Percentiles rank a stretch among this genome's conserved stretches.
phyloP scores from a whole-genome alignment of 2,888 invertebrate species.

The Opisthograptis luteolata region DNA sequence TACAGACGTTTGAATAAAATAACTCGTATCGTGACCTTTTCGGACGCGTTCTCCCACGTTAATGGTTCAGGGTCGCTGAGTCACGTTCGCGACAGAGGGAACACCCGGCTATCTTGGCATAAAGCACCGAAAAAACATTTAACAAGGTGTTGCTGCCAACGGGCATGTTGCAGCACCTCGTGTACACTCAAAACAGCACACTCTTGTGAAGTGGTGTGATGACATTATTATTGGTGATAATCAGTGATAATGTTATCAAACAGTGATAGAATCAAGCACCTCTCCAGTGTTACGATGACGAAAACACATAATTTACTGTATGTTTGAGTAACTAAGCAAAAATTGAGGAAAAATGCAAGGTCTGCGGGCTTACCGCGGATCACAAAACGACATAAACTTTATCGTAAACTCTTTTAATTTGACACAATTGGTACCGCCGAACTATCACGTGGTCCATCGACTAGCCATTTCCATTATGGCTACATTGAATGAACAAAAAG shows the following conservation, averaged over 20 bases:
- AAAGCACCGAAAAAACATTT: slow-evolving; percentile 51
- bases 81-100: slow-evolving; percentile 69
- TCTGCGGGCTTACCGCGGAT: no score
- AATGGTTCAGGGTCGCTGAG: slow-evolving; percentile 71
- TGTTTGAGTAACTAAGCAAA: slow-evolving; percentile 25
- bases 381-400: no score
- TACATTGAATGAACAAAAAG: no score
- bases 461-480: no score
- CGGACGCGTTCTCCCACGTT: slow-evolving; percentile 58
- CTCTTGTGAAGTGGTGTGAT: slow-evolving; percentile 32
- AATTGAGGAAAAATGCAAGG: slow-evolving; percentile 21
- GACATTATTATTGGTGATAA: slow-evolving; percentile 19
- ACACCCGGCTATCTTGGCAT: slow-evolving; percentile 74
- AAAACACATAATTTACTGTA: background rate
- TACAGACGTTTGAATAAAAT: slow-evolving; percentile 41
- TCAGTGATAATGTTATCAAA: slow-evolving; percentile 35
- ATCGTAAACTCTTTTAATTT: no score
- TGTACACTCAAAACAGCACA: slow-evolving; percentile 34
- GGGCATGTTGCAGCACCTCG: slow-evolving; percentile 32
- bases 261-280: slow-evolving; percentile 13
- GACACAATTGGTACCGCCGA: no score
- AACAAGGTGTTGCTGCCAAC: slow-evolving; percentile 46
- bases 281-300: slow-evolving; percentile 8
- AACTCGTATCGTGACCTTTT: slow-evolving; percentile 50
- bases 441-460: no score